phyloP scores from a whole-genome alignment of 37 sponge, comb jelly and placozoan genomes.

The Axinella damicornis region DNA sequence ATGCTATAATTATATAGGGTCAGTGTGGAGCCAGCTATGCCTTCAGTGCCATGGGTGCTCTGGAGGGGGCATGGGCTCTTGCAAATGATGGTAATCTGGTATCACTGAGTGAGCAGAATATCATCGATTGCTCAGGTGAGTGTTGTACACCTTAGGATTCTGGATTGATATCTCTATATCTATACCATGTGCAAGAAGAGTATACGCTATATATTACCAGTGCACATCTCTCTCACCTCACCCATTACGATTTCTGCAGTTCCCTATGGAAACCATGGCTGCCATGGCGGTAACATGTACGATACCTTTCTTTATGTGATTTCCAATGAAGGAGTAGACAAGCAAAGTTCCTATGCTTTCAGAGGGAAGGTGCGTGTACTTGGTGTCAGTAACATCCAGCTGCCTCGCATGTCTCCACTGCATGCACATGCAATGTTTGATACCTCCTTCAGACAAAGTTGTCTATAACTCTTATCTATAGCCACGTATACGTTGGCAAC shows the following conservation, averaged over 20 bases:
- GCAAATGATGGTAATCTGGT: slow-evolving; percentile 52
- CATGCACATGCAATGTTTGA: too few relatives aligned
- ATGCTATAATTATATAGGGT: slow-evolving; percentile 70
- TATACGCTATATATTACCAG: too few relatives aligned
- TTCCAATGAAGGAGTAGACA: slow-evolving; percentile 79
- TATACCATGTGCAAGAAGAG: too few relatives aligned
- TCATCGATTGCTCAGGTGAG: slow-evolving; percentile 88
- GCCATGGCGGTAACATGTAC: slow-evolving; percentile 84
- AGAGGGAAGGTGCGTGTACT: slow-evolving; percentile 54
- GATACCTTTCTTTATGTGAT: slow-evolving; percentile 76
- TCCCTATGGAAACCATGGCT: slow-evolving; percentile 84
- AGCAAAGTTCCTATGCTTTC: slow-evolving; percentile 71
- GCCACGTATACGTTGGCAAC: too few relatives aligned
- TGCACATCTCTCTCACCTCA: too few relatives aligned
- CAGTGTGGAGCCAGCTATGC: slow-evolving; percentile 92
- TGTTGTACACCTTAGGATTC: too few relatives aligned
- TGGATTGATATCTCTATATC: too few relatives aligned
- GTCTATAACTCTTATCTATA: too few relatives aligned
- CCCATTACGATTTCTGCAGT: slow-evolving; percentile 42
- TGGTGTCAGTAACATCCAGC: too few relatives aligned
- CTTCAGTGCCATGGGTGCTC: slow-evolving; percentile 84
- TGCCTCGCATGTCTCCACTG: too few relatives aligned
- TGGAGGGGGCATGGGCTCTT: slow-evolving; percentile 73
- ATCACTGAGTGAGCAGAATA: slow-evolving; percentile 89
- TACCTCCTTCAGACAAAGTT: too few relatives aligned